These are phyloP conservation scores for Nomada ferruginata DNA, from an alignment of 2,888 invertebrate genomes.

Conservation along the genomic window DNA sequence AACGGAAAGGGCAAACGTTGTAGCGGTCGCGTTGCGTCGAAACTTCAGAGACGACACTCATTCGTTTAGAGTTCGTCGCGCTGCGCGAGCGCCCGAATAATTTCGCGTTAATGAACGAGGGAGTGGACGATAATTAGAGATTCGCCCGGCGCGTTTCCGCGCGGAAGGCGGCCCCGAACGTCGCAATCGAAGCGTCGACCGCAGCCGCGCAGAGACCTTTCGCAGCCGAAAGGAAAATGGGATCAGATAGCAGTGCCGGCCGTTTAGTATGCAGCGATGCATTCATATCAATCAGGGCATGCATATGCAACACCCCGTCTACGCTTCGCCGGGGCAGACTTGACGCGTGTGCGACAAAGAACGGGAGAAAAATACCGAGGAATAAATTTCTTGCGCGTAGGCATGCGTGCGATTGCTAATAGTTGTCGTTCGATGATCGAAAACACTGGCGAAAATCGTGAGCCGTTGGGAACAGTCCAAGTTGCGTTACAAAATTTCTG, in stretches of 20 bases:
- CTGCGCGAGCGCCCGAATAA: background rate
- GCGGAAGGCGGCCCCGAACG: conserved; percentile 65
- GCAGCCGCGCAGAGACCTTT: conserved; percentile 60
- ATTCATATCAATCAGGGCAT: conserved; percentile 83
- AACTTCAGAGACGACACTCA: background rate
- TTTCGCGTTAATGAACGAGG: conserved; percentile 52
- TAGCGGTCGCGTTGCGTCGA: background rate
- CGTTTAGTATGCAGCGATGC: conserved; percentile 82
- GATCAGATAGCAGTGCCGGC: conserved; percentile 78
- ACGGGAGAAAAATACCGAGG: conserved; percentile 71
- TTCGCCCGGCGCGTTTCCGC: conserved; percentile 71
- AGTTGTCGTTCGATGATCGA: conserved; percentile 67
- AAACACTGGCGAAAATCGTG: conserved; percentile 14
- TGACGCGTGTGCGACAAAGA: conserved; percentile 50
- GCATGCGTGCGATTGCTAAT: conserved; percentile 80
- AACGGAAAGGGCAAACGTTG: background rate
- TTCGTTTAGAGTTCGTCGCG: background rate
- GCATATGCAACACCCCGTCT: conserved; percentile 78
- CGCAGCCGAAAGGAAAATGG: conserved; percentile 76
- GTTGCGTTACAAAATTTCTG: background rate
- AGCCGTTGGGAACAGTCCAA: background rate
- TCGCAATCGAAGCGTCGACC: conserved; percentile 50
- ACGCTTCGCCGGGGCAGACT: conserved; percentile 57
- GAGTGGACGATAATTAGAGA: conserved; percentile 69
- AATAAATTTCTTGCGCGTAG: conserved; percentile 79